Evolutionary conservation across 2,113 vertebrate genomes (phyloP), one percentile per base, ranked within the genome.

Genomic region (Poicephalus meyeri): DNA sequence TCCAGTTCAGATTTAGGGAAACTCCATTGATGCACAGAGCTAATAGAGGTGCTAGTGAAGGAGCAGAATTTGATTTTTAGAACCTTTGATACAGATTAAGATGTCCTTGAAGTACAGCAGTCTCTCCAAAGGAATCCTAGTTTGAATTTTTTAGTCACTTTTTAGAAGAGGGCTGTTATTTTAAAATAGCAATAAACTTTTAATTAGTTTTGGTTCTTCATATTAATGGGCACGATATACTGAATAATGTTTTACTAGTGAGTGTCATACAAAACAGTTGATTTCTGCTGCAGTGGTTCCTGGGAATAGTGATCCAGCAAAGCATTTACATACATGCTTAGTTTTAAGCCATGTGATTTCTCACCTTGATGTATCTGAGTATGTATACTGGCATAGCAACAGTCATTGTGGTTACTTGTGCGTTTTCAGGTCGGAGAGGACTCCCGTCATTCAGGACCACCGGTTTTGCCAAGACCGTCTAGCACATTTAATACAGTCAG

Each of bases 401-500:
- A 3, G 52, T 91, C 55, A 87, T 7, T 64, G 65, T 95, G 66
- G 65, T 83, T 42, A 7, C 88, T 88, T 73, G 90, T 92, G 10
- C 10, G 0, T 96, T 95, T 89, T 16, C 98, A 99, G 99, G 99
- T 99, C 0, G 99, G 99, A 93, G 99, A 99, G 86, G 99, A 99
- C 82, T 98, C 99, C 17, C 99, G 99, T 49, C 99, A 99, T 71
- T 96, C 98, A 41, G 99, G 98, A 90, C 98, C 99, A 3, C 98
- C 99, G 4, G 97, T 99, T 96, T 94, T 99, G 92, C 99, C 99
- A 47, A 98, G 99, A 49, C 99, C 99, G 0, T 99, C 99, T 33
- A 99, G 99, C 94, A 99, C 99, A 4, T 99, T 99, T 93, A 99
- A 99, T 55, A 99, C 99, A 39, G 99, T 99, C 96, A 99, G 98